Percentiles rank a stretch among this genome's conserved stretches.
Conservation (phyloP, 2,888 invertebrate species). For the Teleiodes luculella region DNA sequence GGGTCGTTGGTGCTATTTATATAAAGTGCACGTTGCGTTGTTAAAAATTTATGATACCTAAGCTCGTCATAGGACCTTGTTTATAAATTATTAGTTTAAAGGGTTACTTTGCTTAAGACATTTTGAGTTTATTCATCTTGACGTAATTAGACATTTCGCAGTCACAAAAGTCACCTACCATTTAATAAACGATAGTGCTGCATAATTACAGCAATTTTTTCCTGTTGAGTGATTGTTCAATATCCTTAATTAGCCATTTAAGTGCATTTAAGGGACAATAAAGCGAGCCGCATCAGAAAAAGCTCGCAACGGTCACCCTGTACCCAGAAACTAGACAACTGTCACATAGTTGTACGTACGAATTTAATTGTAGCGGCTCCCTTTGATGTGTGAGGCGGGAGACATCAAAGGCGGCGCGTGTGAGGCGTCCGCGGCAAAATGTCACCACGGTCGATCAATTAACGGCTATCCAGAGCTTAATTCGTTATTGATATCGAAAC, state of each 20-base stretch:
- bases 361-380: slow-evolving; percentile 69
- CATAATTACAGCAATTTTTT: slow-evolving; percentile 17
- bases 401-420: slow-evolving; percentile 60
- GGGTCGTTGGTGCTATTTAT: too few species aligned
- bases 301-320: slow-evolving; percentile 41
- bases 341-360: slow-evolving; percentile 72
- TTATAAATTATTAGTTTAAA: background rate
- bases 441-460: slow-evolving; percentile 75
- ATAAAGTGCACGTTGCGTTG: too few species aligned
- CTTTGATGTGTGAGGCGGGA: slow-evolving; percentile 53
- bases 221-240: slow-evolving; percentile 30
- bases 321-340: slow-evolving; percentile 61
- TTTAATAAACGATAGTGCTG: background rate
- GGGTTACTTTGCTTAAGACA: too few species aligned
- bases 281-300: slow-evolving; percentile 39
- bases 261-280: slow-evolving; percentile 38
- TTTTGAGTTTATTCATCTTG: background rate
- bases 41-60: too few species aligned
- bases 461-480: slow-evolving; percentile 60
- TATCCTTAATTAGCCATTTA: slow-evolving; percentile 42
- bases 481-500: slow-evolving; percentile 66
- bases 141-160: background rate
- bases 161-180: background rate
- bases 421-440: slow-evolving; percentile 65
- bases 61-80: background rate